Evolutionary conservation across 2,113 vertebrate species (phyloP), one percentile per base, ranked within the genome.

Genomic region (Perccottus glenii): DNA sequence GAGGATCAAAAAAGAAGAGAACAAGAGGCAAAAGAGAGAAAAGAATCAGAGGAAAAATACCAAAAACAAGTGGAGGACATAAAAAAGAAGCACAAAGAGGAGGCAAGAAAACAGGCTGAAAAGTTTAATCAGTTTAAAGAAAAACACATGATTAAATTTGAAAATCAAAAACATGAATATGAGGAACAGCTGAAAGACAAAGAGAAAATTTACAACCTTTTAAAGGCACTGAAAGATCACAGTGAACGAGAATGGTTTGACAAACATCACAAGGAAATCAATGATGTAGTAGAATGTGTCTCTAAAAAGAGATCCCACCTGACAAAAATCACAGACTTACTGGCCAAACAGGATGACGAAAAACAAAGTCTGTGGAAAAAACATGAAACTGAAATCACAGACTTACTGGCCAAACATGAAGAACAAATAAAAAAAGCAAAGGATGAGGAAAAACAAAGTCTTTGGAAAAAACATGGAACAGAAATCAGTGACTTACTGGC

Each of bases 41-140:
- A 46, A 60, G 58, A 74, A 35, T 45, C 59, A 5, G 32, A 65
- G 15, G 10, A 48, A 16, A 49, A 11, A 0, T 38, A 60, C 14
- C 10, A 49, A 4, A 65, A 2, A 4, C 1, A 62, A 52, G 10
- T 61, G 2, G 4, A 58, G 2, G 12, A 67, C 0, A 62, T 70
- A n/a, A 65, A 44, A 33, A 67, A 16, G 19, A 73, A 11, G 3
- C 48, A 64, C 45, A 49, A 84, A 51, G 51, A 74, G 0, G 60
- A 77, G 3, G 82, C 74, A 5, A 71, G 74, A 64, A 64, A 64
- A 8, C 11, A 72, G 62, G 77, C 77, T 11, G 77, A 77, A 32
- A 42, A 75, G 15, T 44, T 70, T 15, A 84, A 80, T 11, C 4
- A 45, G 10, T 45, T 45, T 9, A 45, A 45, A 11, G 44, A 45